These are phyloP conservation scores for Aspidiotus destructor DNA, from an alignment of 2,888 invertebrate species.

Conservation along the genomic window DNA sequence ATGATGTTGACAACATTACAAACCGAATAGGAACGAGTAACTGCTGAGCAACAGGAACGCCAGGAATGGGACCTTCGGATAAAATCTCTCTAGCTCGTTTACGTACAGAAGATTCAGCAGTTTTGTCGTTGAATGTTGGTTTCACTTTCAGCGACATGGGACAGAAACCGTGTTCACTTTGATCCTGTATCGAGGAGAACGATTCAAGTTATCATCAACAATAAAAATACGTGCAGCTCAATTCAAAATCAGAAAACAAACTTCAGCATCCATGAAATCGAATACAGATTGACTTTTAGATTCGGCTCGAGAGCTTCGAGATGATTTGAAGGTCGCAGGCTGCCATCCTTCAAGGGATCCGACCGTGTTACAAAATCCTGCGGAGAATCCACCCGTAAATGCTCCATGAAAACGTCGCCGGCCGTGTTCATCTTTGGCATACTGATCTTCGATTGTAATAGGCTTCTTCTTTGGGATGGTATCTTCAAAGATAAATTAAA, in stretches of 20 bases:
- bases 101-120: slow-evolving; percentile 55
- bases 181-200: slow-evolving; percentile 50
- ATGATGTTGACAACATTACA: neutral
- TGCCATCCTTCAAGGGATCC: slow-evolving; percentile 93
- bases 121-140: slow-evolving; percentile 59
- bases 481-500: slow-evolving; percentile 2
- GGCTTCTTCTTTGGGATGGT: slow-evolving; percentile 48
- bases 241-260: slow-evolving; percentile 37
- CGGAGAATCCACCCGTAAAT: slow-evolving; percentile 96
- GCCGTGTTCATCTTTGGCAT: slow-evolving; percentile 80
- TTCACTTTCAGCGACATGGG: slow-evolving; percentile 74
- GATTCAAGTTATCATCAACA: neutral
- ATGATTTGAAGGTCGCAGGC: slow-evolving; percentile 83
- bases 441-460: slow-evolving; percentile 70
- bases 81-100: neutral
- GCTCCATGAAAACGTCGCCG: slow-evolving; percentile 93
- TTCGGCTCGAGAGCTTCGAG: slow-evolving; percentile 57
- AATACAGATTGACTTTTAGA: slow-evolving; percentile 58
- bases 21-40: slow-evolving; percentile 45
- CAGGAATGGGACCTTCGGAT: slow-evolving; percentile 45
- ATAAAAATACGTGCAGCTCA: too few relatives aligned
- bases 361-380: slow-evolving; percentile 94
- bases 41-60: slow-evolving; percentile 50
- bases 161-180: slow-evolving; percentile 89
- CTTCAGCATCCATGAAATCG: slow-evolving; percentile 97